These are phyloP conservation scores for Clarias gariepinus DNA, from an alignment of 2,113 vertebrate genomes.

Conservation along the genomic window DNA sequence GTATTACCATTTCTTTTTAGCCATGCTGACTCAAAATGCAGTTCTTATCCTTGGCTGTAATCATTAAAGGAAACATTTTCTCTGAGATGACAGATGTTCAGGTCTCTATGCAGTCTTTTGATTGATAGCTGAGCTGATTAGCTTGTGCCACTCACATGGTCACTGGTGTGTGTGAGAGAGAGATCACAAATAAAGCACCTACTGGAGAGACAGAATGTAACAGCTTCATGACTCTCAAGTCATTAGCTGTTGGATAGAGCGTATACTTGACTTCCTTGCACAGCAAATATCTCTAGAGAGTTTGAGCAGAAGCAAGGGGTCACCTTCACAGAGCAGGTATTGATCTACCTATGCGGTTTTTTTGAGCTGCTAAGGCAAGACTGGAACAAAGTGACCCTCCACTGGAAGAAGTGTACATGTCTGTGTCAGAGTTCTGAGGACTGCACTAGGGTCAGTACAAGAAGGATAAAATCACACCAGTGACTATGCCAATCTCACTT, in stretches of 20 bases:
- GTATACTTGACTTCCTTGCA: slow-evolving; percentile 31
- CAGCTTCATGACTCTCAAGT: slow-evolving; percentile 26
- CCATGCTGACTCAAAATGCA: background rate
- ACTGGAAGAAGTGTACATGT: slow-evolving; percentile 29
- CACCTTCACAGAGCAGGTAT: slow-evolving; percentile 47
- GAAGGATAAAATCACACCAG: background rate
- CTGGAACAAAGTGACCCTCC: slow-evolving; percentile 36
- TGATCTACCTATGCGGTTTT: slow-evolving; percentile 40
- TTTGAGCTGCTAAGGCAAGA: slow-evolving; percentile 21
- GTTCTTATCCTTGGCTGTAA: slow-evolving; percentile 29
- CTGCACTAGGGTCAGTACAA: background rate
- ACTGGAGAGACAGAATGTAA: slow-evolving; percentile 41
- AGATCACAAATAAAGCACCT: slow-evolving; percentile 42
- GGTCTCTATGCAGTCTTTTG: slow-evolving; percentile 32
- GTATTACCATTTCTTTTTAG: background rate
- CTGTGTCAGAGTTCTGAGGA: background rate
- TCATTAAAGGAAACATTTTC: slow-evolving; percentile 20
- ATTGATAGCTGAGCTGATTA: slow-evolving; percentile 40
- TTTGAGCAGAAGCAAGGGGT: slow-evolving; percentile 32
- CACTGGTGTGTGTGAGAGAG: slow-evolving; percentile 27
- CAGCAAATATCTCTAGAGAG: slow-evolving; percentile 46
- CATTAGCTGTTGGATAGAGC: slow-evolving; percentile 44
- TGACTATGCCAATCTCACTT: background rate
- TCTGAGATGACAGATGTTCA: slow-evolving; percentile 33
- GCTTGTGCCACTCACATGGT: slow-evolving; percentile 34